Evolutionary conservation across 2,888 invertebrate genomes (phyloP).

Genomic region (Agonopterix arenella): DNA sequence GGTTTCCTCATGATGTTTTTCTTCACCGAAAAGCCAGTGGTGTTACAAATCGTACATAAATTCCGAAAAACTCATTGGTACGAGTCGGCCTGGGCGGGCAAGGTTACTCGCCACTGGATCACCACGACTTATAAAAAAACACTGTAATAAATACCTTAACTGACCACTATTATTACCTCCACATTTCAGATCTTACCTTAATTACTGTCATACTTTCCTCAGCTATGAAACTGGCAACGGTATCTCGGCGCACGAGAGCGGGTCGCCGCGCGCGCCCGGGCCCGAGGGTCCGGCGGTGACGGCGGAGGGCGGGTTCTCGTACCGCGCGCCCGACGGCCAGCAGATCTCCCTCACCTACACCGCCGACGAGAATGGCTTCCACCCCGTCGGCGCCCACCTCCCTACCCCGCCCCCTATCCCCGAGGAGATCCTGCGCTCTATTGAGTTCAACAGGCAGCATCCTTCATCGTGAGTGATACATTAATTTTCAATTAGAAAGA

Average conservation of each 20-base stretch:
- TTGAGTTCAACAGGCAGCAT: constrained; percentile 66
- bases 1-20: too few species aligned
- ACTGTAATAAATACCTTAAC: too few species aligned
- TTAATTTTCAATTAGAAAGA: too few species aligned
- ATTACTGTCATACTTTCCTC: constrained; percentile 17
- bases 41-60: too few species aligned
- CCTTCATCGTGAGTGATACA: constrained; percentile 65
- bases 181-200: neutral
- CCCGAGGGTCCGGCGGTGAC: constrained; percentile 73
- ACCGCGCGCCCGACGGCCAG: constrained; percentile 81
- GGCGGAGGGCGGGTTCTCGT: constrained; percentile 81
- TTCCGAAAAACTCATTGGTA: too few species aligned
- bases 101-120: too few species aligned
- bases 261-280: constrained; percentile 73
- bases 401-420: constrained; percentile 76
- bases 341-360: constrained; percentile 80
- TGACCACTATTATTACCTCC: neutral
- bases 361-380: constrained; percentile 85
- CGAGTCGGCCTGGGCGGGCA: too few species aligned
- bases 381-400: constrained; percentile 79
- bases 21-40: too few species aligned
- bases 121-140: too few species aligned
- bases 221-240: constrained; percentile 82
- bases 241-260: constrained; percentile 78
- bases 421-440: constrained; percentile 70